Percentiles rank a stretch among this genome's conserved stretches.
These are phyloP conservation scores for Drosophila elegans DNA, from an alignment of 1,140 invertebrate genomes.

Conservation along the genomic window DNA sequence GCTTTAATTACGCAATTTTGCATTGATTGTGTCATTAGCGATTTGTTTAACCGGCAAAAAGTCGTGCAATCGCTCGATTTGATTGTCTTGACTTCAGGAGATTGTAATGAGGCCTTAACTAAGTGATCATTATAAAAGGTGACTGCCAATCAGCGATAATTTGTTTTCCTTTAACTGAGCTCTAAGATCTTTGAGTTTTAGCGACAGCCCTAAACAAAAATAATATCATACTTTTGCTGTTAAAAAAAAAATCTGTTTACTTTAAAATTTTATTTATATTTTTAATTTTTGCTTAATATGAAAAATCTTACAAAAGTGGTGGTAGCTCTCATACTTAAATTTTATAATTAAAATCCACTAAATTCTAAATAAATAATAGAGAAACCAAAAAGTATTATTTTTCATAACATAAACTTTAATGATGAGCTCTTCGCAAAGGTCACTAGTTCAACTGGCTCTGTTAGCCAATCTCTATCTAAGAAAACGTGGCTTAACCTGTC, in stretches of 20 bases:
- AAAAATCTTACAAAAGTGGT: too few species aligned
- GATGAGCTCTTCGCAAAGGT: not conserved
- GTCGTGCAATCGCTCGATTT: slow-evolving; percentile 35
- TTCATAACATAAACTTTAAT: not conserved
- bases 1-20: slow-evolving; percentile 46
- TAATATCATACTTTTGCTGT: too few species aligned
- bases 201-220: too few species aligned
- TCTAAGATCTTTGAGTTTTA: too few species aligned
- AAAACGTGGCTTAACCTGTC: slow-evolving; percentile 39
- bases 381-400: too few species aligned
- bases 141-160: not conserved
- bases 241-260: too few species aligned
- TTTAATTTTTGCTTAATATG: too few species aligned
- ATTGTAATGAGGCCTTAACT: slow-evolving; percentile 22
- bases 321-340: too few species aligned
- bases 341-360: too few species aligned
- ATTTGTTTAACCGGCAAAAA: slow-evolving; percentile 32
- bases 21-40: slow-evolving; percentile 55
- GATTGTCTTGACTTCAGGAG: slow-evolving; percentile 23
- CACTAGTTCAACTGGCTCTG: slow-evolving; percentile 24
- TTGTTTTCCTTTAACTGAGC: not conserved
- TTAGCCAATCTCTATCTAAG: not conserved
- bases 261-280: too few species aligned
- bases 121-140: slow-evolving; percentile 20
- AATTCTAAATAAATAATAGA: too few species aligned